phyloP scores from a whole-genome alignment of 2,888 invertebrate species.

The Parnassius apollo region DNA sequence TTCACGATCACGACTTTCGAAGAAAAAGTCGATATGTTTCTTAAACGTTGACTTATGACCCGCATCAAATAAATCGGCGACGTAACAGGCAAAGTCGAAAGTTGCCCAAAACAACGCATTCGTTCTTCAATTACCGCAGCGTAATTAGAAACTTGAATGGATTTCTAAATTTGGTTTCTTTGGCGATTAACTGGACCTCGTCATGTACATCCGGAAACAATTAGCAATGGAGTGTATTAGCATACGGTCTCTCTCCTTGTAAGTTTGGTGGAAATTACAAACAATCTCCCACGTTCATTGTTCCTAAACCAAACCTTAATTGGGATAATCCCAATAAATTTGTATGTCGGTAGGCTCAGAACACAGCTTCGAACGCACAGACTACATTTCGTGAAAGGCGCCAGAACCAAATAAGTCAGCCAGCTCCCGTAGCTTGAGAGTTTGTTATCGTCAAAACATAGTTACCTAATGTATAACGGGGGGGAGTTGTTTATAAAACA shows the following conservation, averaged over 20 bases:
- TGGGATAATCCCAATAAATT: constrained; percentile 21
- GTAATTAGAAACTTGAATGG: constrained; percentile 17
- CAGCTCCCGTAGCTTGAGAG: constrained; percentile 14
- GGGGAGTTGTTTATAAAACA: too few relatives aligned
- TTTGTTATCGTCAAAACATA: constrained; percentile 11
- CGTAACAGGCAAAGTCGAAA: constrained; percentile 30
- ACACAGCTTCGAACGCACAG: not conserved
- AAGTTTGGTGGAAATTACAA: constrained; percentile 8
- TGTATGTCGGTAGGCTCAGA: constrained; percentile 7
- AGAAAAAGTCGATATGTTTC: constrained; percentile 53
- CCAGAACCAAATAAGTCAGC: constrained; percentile 23
- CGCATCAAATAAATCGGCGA: constrained; percentile 36
- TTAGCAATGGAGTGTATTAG: constrained; percentile 3
- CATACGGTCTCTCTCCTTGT: constrained; percentile 2
- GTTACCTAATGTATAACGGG: too few relatives aligned
- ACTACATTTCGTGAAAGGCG: constrained; percentile 18
- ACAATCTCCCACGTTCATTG: constrained; percentile 19
- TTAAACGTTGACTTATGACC: constrained; percentile 59
- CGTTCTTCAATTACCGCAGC: constrained; percentile 21
- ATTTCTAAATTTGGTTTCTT: constrained; percentile 7
- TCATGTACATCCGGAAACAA: not conserved
- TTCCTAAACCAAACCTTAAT: constrained; percentile 11
- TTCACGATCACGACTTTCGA: constrained; percentile 70
- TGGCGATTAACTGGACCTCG: not conserved
- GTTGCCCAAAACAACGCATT: constrained; percentile 30